Conservation (phyloP, 1,140 invertebrate species). For the Gryllus bimaculatus region DNA sequence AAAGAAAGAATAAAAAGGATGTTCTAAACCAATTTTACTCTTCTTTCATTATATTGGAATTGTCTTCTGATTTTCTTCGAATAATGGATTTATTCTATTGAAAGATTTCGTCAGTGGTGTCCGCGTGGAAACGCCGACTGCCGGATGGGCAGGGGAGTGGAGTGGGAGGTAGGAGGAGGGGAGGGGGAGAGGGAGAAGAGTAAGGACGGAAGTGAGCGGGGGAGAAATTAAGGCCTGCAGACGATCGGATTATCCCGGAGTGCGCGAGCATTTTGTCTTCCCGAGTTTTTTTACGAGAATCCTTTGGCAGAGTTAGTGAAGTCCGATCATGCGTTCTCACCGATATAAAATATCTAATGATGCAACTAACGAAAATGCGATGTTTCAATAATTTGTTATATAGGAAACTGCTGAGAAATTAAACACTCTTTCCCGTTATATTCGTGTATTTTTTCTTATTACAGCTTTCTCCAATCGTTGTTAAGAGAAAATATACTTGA, state of each 20-base stretch:
- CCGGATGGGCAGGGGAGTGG: background rate
- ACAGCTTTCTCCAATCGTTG: too few relatives aligned
- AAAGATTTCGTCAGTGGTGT: background rate
- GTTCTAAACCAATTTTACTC: conserved; percentile 15
- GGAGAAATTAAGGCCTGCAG: background rate
- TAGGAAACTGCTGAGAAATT: background rate
- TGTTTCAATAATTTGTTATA: background rate
- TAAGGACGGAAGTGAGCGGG: background rate
- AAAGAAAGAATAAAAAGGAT: conserved; percentile 11
- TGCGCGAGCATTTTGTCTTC: background rate
- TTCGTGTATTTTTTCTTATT: too few relatives aligned
- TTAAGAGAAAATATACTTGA: too few relatives aligned
- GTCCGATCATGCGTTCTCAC: background rate
- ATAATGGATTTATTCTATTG: conserved; percentile 16
- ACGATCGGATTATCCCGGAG: background rate
- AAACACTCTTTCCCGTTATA: background rate
- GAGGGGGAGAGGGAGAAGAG: background rate
- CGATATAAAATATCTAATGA: background rate
- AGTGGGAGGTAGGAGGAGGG: too few relatives aligned
- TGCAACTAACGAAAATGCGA: background rate
- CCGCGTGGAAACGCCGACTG: background rate
- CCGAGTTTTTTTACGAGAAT: background rate
- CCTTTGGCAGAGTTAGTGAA: too few relatives aligned
- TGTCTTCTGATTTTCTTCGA: conserved; percentile 15
- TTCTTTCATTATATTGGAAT: conserved; percentile 16